Evolutionary conservation across 2,113 vertebrate genomes (phyloP).

Genomic region (Scartelaos histophorus): DNA sequence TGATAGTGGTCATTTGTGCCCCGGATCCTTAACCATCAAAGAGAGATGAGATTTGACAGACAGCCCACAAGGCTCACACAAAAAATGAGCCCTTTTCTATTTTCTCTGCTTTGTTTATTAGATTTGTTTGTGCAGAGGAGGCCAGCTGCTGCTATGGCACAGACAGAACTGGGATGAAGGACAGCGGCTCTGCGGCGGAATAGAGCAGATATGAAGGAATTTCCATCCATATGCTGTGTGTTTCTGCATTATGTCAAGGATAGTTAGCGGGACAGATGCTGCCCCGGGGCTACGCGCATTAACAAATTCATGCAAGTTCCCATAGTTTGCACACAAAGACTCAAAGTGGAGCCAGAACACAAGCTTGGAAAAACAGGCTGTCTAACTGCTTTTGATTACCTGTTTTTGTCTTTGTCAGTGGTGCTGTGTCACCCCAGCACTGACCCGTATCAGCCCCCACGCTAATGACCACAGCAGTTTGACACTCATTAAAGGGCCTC

Average conservation of each 20-base stretch:
- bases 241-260: slow-evolving; percentile 35
- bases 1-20: slow-evolving; percentile 55
- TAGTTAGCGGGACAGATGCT: slow-evolving; percentile 65
- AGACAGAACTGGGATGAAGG: slow-evolving; percentile 30
- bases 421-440: slow-evolving; percentile 42
- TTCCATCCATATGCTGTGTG: slow-evolving; percentile 52
- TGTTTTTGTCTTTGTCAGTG: slow-evolving; percentile 19
- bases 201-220: slow-evolving; percentile 42
- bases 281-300: slow-evolving; percentile 49
- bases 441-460: slow-evolving; percentile 64
- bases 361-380: slow-evolving; percentile 17
- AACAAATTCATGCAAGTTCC: slow-evolving; percentile 42
- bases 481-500: slow-evolving; percentile 75
- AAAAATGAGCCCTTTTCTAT: slow-evolving; percentile 37
- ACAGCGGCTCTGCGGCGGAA: slow-evolving; percentile 30
- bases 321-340: slow-evolving; percentile 31
- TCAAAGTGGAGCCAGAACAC: slow-evolving; percentile 20
- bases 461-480: slow-evolving; percentile 71
- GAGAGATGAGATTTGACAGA: slow-evolving; percentile 51
- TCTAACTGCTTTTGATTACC: slow-evolving; percentile 25
- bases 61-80: slow-evolving; percentile 27
- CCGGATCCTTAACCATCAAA: slow-evolving; percentile 48
- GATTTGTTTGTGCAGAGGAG: slow-evolving; percentile 43
- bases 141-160: slow-evolving; percentile 39
- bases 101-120: slow-evolving; percentile 49